These are phyloP conservation scores for Boulengeromyrus knoepffleri DNA, from an alignment of 2,113 vertebrate species.

Conservation along the genomic window DNA sequence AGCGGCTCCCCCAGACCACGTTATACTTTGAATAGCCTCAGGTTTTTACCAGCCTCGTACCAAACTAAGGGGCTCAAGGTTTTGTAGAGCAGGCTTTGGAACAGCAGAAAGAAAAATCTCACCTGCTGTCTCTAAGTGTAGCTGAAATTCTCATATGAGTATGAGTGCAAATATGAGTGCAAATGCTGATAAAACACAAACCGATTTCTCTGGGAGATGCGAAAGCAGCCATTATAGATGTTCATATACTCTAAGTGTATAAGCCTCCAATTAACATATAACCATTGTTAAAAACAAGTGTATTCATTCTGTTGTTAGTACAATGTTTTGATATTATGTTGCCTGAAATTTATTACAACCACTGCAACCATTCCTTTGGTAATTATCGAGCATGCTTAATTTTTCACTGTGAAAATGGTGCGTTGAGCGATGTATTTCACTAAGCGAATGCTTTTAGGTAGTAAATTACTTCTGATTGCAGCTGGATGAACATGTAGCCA, in stretches of 20 bases:
- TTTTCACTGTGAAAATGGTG: not conserved
- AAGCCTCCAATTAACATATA: not conserved
- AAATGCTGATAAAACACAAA: not conserved
- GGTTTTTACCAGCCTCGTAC: not conserved
- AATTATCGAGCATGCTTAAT: not conserved
- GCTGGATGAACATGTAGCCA: constrained; percentile 30
- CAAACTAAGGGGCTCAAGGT: not conserved
- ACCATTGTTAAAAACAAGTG: not conserved
- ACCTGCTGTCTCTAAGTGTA: not conserved
- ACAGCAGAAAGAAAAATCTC: not conserved
- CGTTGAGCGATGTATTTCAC: not conserved
- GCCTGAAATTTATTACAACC: not conserved
- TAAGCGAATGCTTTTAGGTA: constrained; percentile 1
- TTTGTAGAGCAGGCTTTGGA: not conserved
- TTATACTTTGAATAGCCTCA: not conserved
- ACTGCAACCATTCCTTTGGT: not conserved
- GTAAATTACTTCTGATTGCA: constrained; percentile 32
- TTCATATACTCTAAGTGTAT: not conserved
- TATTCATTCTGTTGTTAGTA: not conserved
- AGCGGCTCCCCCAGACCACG: not conserved
- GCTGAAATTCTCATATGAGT: not conserved
- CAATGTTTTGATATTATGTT: not conserved
- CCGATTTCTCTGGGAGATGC: not conserved
- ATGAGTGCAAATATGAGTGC: not conserved
- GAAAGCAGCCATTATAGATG: not conserved